These are phyloP conservation scores for Phoenicopterus ruber DNA, from an alignment of 2,113 vertebrate species.

Conservation along the genomic window DNA sequence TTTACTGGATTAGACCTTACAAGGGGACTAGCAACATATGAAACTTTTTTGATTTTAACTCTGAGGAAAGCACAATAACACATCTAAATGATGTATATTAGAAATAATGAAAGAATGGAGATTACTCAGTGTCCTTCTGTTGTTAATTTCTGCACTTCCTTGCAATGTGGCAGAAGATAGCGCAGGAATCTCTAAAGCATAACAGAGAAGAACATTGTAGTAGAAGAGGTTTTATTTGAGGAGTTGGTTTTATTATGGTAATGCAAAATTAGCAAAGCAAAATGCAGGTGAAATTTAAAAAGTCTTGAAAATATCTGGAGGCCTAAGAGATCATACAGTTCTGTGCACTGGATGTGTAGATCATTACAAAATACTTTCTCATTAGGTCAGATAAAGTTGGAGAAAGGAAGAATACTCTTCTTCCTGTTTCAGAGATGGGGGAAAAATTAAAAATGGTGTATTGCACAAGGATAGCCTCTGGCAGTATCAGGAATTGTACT, in stretches of 20 bases:
- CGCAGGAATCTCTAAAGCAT: neutral
- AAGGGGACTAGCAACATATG: neutral
- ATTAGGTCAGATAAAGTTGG: neutral
- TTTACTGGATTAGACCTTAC: neutral
- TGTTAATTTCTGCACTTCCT: neutral
- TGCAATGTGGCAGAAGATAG: neutral
- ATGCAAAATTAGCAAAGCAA: neutral
- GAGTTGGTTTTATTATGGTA: neutral
- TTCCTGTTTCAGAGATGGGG: neutral
- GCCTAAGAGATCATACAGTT: neutral
- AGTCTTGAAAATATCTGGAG: neutral
- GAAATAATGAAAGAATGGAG: neutral
- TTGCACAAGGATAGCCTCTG: neutral
- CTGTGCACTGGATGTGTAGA: neutral
- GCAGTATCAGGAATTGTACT: neutral
- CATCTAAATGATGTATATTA: neutral
- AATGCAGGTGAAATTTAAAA: neutral
- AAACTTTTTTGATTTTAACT: neutral
- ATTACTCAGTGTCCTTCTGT: neutral
- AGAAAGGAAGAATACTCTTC: neutral
- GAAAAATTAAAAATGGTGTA: neutral
- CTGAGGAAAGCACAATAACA: neutral
- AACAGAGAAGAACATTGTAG: neutral
- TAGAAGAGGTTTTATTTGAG: neutral
- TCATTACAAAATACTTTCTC: neutral